phyloP scores from a whole-genome alignment of 2,888 invertebrate species.

The Argynnis bischoffii region DNA sequence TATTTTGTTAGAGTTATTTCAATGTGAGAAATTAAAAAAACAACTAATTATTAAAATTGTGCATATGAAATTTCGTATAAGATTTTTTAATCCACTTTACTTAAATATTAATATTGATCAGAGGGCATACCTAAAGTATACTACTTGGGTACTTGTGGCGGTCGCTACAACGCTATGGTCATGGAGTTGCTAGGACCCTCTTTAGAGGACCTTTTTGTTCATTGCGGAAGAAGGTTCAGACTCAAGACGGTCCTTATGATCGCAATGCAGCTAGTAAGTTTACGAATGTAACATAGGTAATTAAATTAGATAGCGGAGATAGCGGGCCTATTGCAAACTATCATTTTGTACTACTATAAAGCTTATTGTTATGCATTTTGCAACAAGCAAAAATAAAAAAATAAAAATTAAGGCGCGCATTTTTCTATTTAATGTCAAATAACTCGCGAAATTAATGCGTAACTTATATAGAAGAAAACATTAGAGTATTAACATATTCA shows the following conservation, averaged over 20 bases:
- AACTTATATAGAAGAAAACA: not conserved
- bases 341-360: not conserved
- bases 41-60: no score
- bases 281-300: conserved; percentile 16
- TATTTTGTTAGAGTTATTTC: no score
- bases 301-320: not conserved
- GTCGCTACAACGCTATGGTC: conserved; percentile 98
- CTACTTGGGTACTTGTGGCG: conserved; percentile 99
- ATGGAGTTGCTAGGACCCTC: conserved; percentile 99
- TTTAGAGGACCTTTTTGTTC: conserved; percentile 99
- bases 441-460: not conserved
- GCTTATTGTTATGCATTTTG: no score
- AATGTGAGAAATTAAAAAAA: no score
- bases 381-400: no score
- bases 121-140: conserved; percentile 99
- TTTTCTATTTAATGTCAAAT: not conserved
- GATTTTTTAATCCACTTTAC: not conserved
- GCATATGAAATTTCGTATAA: no score
- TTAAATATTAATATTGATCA: conserved; percentile 70
- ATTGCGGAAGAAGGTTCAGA: conserved; percentile 98
- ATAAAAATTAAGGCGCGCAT: no score
- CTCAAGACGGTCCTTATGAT: conserved; percentile 99
- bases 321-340: conserved; percentile 4
- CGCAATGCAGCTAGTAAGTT: conserved; percentile 97
- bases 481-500: not conserved